phyloP scores from a whole-genome alignment of 2,113 vertebrate genomes.

The Vimba vimba region DNA sequence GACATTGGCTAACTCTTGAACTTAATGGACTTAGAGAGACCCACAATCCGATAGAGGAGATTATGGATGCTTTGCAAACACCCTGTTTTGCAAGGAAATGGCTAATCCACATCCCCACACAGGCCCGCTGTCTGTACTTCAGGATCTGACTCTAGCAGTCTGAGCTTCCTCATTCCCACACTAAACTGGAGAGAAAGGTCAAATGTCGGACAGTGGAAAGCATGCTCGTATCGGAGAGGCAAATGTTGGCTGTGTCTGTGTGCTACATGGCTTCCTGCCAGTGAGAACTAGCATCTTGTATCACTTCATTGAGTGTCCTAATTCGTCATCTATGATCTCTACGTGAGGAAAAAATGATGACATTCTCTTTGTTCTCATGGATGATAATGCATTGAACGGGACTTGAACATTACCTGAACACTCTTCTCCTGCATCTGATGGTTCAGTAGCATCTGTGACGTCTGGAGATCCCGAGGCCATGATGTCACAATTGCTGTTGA shows the following conservation, averaged over 20 bases:
- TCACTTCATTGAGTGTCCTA: neutral
- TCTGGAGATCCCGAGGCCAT: constrained; percentile 80
- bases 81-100: constrained; percentile 41
- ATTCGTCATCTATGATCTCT: neutral
- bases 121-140: neutral
- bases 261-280: constrained; percentile 61
- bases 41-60: constrained; percentile 53
- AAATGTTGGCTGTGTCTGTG: constrained; percentile 41
- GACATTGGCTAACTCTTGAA: constrained; percentile 37
- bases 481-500: constrained; percentile 76
- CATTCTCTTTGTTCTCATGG: neutral
- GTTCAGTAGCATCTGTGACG: constrained; percentile 68
- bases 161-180: constrained; percentile 45
- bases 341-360: neutral
- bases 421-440: constrained; percentile 76
- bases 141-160: constrained; percentile 33
- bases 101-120: constrained; percentile 31
- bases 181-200: constrained; percentile 21
- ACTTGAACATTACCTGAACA: constrained; percentile 76
- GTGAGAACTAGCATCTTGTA: constrained; percentile 11
- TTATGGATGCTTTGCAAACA: constrained; percentile 37
- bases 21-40: constrained; percentile 38
- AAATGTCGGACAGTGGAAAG: constrained; percentile 36
- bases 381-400: neutral
- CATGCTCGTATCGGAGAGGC: constrained; percentile 17